Evolutionary conservation across 2,113 vertebrate genomes (phyloP), one percentile per base, ranked within the genome.

Genomic region (Pygoscelis antarcticus): DNA sequence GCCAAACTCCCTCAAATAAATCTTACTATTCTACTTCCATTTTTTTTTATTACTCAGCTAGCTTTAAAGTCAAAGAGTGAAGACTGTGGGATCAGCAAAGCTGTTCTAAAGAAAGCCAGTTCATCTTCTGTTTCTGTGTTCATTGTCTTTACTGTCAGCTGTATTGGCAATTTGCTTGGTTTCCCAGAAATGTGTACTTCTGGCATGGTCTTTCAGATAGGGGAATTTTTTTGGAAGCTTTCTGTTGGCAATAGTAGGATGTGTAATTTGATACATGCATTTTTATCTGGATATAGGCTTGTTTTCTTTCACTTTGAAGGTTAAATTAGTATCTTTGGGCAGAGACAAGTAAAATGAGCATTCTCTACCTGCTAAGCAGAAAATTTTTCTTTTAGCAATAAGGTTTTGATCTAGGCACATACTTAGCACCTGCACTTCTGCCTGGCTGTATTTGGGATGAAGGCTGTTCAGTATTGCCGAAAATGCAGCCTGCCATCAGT

Each of bases 151-250:
- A 94, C 93, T 95, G 96, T 97, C 95, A 97, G 92, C 82, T 86
- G 66, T 92, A 94, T 74, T 94, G 94, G 81, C 88, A 95, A 77
- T 95, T 96, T 94, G 25, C 90, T 95, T 93, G n/a, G 34, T 97
- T 98, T 98, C 97, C 97, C 95, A 98, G 97, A 98, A 98, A 93
- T 97, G 77, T 51, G 66, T 95, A 71, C 54, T 95, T 97, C 95
- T 97, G 96, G 96, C 77, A 26, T 61, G 54, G 61, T 17, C 58
- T 95, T 89, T 79, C 65, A 89, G 91, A 96, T 94, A 94, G 88
- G 95, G 96, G 97, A 87, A 58, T 96, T 92, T 96, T 94, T 97
- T 92, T 75, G 72, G 68, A 97, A 90, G 68, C 71, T 89, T 95
- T 97, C 78, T 75, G 34, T 58, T 95, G 80, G 87, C 90, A 95